Percentiles rank a stretch among this genome's conserved stretches.
phyloP scores from a whole-genome alignment of 2,113 vertebrate species.

The Mesocricetus auratus region DNA sequence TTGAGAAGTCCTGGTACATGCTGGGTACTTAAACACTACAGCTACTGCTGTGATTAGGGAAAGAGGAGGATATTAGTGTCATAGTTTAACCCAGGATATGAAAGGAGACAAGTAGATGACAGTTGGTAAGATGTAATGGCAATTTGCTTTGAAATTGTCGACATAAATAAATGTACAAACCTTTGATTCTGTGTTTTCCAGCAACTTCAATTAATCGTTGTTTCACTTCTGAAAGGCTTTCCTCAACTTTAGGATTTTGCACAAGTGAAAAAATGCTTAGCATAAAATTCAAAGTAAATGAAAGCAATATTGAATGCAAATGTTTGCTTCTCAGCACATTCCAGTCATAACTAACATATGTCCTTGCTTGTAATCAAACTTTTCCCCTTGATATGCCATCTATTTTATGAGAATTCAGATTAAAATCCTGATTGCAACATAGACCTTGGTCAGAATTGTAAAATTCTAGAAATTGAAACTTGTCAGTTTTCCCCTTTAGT shows the following conservation, averaged over 20 bases:
- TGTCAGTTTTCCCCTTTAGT: not conserved
- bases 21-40: constrained; percentile 12
- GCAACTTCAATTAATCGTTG: constrained; percentile 66
- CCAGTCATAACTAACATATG: not conserved
- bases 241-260: constrained; percentile 46
- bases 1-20: not conserved
- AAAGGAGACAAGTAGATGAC: constrained; percentile 63
- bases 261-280: constrained; percentile 61
- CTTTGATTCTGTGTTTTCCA: constrained; percentile 63
- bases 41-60: not conserved
- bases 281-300: constrained; percentile 67
- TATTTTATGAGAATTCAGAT: constrained; percentile 56
- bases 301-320: constrained; percentile 63
- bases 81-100: constrained; percentile 57
- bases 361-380: constrained; percentile 38
- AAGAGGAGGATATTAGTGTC: constrained; percentile 44
- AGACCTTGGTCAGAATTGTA: constrained; percentile 53
- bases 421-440: not conserved
- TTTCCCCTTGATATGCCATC: not conserved
- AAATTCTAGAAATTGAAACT: constrained; percentile 30
- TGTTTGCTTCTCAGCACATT: constrained; percentile 24
- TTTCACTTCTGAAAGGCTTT: constrained; percentile 69
- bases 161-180: constrained; percentile 71
- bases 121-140: constrained; percentile 57
- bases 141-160: constrained; percentile 75